phyloP scores from a whole-genome alignment of 2,797 vertebrate genomes.

The Enteromius radiatus region DNA sequence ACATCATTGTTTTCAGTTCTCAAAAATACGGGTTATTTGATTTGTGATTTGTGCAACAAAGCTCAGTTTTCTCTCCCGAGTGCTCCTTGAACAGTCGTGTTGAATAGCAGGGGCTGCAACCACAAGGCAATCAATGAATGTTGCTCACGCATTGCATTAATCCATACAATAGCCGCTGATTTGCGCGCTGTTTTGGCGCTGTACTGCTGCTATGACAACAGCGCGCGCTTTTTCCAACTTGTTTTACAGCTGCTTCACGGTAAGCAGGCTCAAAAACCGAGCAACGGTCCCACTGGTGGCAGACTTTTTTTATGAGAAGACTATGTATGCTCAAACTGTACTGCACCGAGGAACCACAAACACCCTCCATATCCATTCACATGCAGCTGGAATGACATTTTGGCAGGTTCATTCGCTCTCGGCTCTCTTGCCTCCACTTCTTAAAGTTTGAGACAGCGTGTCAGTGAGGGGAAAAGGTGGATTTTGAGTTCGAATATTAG shows the following conservation, averaged over 20 bases:
- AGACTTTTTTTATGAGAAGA: background rate
- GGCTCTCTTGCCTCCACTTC: constrained; percentile 23
- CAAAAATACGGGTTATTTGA: constrained; percentile 13
- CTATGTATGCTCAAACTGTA: constrained; percentile 9
- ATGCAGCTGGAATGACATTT: constrained; percentile 35
- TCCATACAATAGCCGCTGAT: constrained; percentile 37
- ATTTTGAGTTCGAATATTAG: constrained; percentile 19
- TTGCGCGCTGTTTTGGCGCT: background rate
- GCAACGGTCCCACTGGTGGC: background rate
- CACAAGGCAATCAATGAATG: constrained; percentile 18
- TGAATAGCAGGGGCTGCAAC: constrained; percentile 17
- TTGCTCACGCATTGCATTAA: background rate
- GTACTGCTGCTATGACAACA: constrained; percentile 43
- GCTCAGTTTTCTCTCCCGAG: constrained; percentile 18
- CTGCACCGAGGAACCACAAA: constrained; percentile 1
- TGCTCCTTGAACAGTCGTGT: background rate
- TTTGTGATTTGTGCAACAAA: constrained; percentile 18
- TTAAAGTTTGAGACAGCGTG: constrained; percentile 43
- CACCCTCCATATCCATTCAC: constrained; percentile 13
- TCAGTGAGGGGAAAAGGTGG: background rate
- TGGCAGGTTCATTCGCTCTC: background rate
- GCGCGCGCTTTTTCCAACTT: background rate
- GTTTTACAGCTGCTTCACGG: background rate
- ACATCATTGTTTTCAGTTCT: constrained; percentile 10
- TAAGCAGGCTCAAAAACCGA: background rate